Conservation (phyloP, 1,140 invertebrate species). For the Drosophila neocordata region DNA sequence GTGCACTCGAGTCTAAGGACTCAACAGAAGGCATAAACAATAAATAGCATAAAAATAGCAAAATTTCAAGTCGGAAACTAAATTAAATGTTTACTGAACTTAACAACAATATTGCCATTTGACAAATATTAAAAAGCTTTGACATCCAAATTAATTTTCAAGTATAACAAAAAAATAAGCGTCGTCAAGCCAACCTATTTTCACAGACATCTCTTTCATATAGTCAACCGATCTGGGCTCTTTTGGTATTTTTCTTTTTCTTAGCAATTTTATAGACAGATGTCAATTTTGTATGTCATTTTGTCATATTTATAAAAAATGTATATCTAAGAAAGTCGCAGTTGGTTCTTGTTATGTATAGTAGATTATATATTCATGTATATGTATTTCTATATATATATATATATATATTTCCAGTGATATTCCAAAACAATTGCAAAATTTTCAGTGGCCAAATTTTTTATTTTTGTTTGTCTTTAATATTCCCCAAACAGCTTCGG, state of each 20-base stretch:
- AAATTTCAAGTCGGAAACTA: neutral
- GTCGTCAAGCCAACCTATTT: neutral
- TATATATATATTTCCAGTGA: neutral
- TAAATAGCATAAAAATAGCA: slow-evolving; percentile 5
- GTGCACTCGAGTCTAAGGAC: slow-evolving; percentile 1
- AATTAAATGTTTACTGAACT: slow-evolving; percentile 6
- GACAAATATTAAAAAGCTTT: neutral
- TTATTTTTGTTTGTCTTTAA: slow-evolving; percentile 51
- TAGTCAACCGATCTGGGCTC: too few species aligned
- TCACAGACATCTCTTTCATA: neutral
- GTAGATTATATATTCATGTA: neutral
- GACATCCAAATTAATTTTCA: neutral
- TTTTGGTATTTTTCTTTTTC: too few species aligned
- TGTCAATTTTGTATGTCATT: too few species aligned
- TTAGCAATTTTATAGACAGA: too few species aligned
- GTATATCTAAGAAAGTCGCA: too few species aligned
- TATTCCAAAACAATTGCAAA: slow-evolving; percentile 24
- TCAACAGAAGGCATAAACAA: slow-evolving; percentile 15
- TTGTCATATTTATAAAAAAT: too few species aligned
- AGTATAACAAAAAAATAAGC: neutral
- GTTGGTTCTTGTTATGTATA: neutral
- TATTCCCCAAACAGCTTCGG: slow-evolving; percentile 16
- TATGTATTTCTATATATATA: too few species aligned
- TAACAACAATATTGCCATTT: neutral
- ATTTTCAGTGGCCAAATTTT: slow-evolving; percentile 31